These are phyloP conservation scores for Petrophora chlorosata DNA, from an alignment of 2,888 invertebrate genomes.

Conservation along the genomic window DNA sequence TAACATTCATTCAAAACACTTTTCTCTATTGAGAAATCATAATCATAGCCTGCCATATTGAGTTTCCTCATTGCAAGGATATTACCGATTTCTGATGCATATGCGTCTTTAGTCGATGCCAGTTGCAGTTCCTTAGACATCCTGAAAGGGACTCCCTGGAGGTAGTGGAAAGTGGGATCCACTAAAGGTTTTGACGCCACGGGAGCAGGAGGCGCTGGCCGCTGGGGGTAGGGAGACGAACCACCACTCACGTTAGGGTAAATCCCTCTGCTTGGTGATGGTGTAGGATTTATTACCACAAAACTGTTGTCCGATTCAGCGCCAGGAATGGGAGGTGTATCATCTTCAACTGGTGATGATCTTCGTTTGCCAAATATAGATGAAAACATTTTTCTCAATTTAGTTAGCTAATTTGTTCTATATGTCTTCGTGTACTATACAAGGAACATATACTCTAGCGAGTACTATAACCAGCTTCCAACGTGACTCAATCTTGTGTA, in stretches of 20 bases:
- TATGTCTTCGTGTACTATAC: no score
- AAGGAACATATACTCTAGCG: no score
- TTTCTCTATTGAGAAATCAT: constrained; percentile 81
- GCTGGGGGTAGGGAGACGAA: constrained; percentile 48
- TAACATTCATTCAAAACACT: constrained; percentile 81
- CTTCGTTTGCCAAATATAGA: constrained; percentile 76
- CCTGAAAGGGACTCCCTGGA: constrained; percentile 83
- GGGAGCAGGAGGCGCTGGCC: constrained; percentile 66
- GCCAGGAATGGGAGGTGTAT: constrained; percentile 74
- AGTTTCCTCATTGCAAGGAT: constrained; percentile 78
- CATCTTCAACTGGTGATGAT: constrained; percentile 75
- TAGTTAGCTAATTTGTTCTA: constrained; percentile 1
- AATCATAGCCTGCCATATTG: constrained; percentile 68
- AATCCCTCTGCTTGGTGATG: constrained; percentile 48
- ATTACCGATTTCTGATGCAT: constrained; percentile 77
- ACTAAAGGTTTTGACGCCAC: constrained; percentile 38
- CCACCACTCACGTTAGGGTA: constrained; percentile 67
- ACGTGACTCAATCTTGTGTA: no score
- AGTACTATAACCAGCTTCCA: no score
- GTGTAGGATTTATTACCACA: constrained; percentile 62
- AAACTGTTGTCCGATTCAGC: constrained; percentile 68
- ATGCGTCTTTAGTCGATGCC: constrained; percentile 72
- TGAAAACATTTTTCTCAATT: constrained; percentile 67
- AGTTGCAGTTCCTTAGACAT: constrained; percentile 75
- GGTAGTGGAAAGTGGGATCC: constrained; percentile 72